These are phyloP conservation scores for Iguana delicatissima DNA, from an alignment of 2,797 vertebrate genomes.

Conservation along the genomic window DNA sequence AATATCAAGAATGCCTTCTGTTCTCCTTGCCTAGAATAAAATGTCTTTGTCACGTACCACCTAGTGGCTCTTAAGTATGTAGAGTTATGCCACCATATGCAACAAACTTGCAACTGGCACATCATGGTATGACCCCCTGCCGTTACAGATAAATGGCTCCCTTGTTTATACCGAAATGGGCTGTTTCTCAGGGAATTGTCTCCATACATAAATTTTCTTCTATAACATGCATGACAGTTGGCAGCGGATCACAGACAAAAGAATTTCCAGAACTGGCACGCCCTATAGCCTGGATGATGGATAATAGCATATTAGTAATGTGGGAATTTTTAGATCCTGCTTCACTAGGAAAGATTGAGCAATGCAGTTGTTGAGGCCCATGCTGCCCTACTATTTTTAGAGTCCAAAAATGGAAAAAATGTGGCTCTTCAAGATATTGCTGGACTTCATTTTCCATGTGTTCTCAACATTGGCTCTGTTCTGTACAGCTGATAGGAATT, in stretches of 20 bases:
- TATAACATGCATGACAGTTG: not conserved
- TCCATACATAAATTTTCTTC: not conserved
- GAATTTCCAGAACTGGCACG: not conserved
- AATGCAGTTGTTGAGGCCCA: conserved; percentile 56
- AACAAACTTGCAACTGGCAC: not conserved
- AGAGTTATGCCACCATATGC: not conserved
- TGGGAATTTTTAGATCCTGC: not conserved
- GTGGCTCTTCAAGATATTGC: not conserved
- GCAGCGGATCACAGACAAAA: not conserved
- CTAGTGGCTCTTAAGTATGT: conserved; percentile 21
- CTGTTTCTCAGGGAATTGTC: not conserved
- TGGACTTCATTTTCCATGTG: not conserved
- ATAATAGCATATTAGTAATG: not conserved
- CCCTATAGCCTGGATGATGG: not conserved
- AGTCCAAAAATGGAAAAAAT: not conserved
- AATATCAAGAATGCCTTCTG: not conserved
- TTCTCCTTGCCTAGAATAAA: not conserved
- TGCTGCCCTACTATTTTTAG: conserved; percentile 38
- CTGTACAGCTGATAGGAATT: not conserved
- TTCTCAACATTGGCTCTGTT: not conserved
- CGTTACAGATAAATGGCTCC: not conserved
- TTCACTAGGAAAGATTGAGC: not conserved
- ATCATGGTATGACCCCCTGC: not conserved
- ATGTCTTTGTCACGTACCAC: conserved; percentile 5
- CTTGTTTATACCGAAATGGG: not conserved